Evolutionary conservation across 2,888 invertebrate genomes (phyloP).

Genomic region (Heliothis peltigera): DNA sequence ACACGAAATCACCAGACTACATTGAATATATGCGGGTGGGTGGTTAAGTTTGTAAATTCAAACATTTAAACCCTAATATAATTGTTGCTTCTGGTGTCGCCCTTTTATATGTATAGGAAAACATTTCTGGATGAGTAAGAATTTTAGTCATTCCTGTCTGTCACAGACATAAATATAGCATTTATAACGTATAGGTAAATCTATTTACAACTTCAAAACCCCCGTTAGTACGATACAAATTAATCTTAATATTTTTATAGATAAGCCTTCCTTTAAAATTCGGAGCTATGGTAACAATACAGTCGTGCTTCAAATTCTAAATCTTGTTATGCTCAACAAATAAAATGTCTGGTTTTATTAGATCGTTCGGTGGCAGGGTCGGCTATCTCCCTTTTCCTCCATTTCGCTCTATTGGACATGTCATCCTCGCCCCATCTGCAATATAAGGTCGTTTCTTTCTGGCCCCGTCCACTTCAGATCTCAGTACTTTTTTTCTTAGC

Average conservation of each 20-base stretch:
- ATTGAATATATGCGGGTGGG: neutral
- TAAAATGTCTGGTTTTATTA: neutral
- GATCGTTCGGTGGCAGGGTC: neutral
- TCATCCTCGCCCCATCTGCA: neutral
- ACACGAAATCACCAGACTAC: neutral
- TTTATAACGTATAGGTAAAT: too few species aligned
- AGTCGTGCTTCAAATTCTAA: neutral
- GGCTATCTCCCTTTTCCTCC: neutral
- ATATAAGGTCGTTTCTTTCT: neutral
- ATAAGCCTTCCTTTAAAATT: too few species aligned
- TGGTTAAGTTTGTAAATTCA: neutral
- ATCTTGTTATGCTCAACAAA: neutral
- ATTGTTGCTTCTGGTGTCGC: neutral
- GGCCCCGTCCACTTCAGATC: neutral
- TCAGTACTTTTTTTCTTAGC: neutral
- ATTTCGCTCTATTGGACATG: constrained; percentile 5
- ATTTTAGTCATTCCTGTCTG: too few species aligned
- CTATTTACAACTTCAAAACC: too few species aligned
- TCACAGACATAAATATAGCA: too few species aligned
- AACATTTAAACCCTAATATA: neutral
- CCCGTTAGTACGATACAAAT: too few species aligned
- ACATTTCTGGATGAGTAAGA: too few species aligned
- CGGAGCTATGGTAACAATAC: neutral
- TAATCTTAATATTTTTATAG: too few species aligned
- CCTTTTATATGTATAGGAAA: neutral